A percentile compares a stretch with the other conserved stretches of the same genome.
Conservation (phyloP, 1,140 invertebrate species). For the Lysiphlebus fabarum region DNA sequence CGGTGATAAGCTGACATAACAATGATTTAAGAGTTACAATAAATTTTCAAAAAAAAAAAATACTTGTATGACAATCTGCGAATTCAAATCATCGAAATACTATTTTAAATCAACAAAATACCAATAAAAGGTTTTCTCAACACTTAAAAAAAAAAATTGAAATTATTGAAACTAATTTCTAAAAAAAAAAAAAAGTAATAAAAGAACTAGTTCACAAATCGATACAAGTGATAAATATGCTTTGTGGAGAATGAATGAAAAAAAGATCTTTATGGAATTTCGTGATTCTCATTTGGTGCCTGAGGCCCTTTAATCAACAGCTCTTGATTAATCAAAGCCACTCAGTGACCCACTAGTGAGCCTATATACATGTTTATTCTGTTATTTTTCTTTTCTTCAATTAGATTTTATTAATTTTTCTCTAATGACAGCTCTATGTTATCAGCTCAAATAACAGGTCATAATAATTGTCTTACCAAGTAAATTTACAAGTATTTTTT, state of each 20-base stretch:
- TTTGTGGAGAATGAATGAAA: background rate
- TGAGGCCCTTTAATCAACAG: conserved; percentile 30
- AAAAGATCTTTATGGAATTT: background rate
- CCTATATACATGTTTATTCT: background rate
- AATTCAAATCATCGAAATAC: no score
- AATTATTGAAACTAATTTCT: no score
- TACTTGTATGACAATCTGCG: background rate
- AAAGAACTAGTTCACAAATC: no score
- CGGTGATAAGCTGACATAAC: conserved; percentile 13
- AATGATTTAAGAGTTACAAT: conserved; percentile 15
- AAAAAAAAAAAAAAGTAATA: no score
- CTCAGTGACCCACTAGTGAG: conserved; percentile 7
- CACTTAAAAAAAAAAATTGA: no score
- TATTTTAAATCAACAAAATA: no score
- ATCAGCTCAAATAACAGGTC: background rate
- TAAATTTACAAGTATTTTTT: no score
- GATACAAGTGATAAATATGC: background rate
- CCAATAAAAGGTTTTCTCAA: no score
- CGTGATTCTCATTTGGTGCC: conserved; percentile 23
- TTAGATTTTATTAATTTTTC: conserved; percentile 10
- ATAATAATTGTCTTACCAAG: no score
- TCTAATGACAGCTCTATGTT: background rate
- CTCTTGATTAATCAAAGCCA: conserved; percentile 33
- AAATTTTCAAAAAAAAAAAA: conserved; percentile 6
- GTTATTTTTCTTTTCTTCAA: background rate